Evolutionary conservation across 92 coral and sea anemone genomes (phyloP), one percentile per base, ranked within the genome.

Genomic region (Porites divaricata): DNA sequence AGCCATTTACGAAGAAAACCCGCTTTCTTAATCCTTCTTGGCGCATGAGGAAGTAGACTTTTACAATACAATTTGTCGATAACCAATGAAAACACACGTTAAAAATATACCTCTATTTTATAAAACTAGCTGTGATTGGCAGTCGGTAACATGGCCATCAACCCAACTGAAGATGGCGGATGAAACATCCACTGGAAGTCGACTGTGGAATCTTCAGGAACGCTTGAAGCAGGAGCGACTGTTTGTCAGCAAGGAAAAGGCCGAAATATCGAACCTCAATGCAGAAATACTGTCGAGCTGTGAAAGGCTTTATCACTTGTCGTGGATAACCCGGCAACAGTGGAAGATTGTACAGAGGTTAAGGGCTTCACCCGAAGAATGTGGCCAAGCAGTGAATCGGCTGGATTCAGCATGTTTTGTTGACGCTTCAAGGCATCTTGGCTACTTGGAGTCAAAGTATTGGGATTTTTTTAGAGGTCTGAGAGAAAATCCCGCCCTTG

Each of bases 251-350:
- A 90, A 92, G 76, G 97, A 96, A 45, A 96, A 96, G 80, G 90
- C 83, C 63, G 93, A 85, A 74, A 88, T 96, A 75, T 86, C 79
- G 67, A 91, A 85, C 25, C 83, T 94, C 23, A 84, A 95, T 81
- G 75, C 88, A 35, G 98, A 91, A 74, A 90, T 94, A 16, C 93
- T 88, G 57, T 88, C 94, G 45, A 94, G 95, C 6, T 93, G 95
- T 54, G 99, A 96, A 63, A 92, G 92, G 68, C 93, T 96, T 23
- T 92, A 90, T 45, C 99, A 93, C 84, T 69, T 93, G 70, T 96
- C 98, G 3, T 96, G 99, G 99, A 94, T 94, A 24, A 89, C 93
- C 4, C 91, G 98, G 13, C 99, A 96, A 58, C 98, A 96, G 65
- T 96, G 99, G 99, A 86, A 90, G 72, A 91, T 94, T 83, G 83